A percentile compares a stretch with the other conserved stretches of the same genome.
Evolutionary conservation across 2,113 vertebrate genomes (phyloP).

Genomic region (Cephalopholis sonnerati): DNA sequence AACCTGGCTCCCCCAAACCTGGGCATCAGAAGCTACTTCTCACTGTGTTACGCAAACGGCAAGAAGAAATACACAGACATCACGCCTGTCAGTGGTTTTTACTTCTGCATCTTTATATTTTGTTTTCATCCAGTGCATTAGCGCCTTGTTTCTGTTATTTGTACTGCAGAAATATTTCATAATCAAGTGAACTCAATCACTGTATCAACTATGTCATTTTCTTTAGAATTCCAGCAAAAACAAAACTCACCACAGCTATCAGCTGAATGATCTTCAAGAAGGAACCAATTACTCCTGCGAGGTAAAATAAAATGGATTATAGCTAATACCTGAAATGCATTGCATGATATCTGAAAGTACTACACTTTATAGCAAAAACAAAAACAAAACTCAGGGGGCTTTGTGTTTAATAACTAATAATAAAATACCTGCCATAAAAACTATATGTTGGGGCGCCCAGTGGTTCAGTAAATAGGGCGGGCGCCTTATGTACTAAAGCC

Average conservation of each 20-base stretch:
- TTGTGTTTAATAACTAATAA: neutral
- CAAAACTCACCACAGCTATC: constrained; percentile 79
- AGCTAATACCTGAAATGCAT: neutral
- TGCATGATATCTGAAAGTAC: neutral
- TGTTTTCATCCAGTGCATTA: neutral
- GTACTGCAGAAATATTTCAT: neutral
- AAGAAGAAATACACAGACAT: constrained; percentile 73
- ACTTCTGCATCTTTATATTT: neutral
- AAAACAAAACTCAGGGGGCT: too few species aligned
- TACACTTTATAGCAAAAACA: neutral
- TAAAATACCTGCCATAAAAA: neutral
- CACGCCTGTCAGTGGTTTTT: constrained; percentile 71
- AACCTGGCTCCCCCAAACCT: constrained; percentile 84
- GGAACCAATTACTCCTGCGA: constrained; percentile 84
- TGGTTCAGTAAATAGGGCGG: too few species aligned
- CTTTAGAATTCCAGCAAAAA: constrained; percentile 75
- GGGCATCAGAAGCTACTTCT: constrained; percentile 83
- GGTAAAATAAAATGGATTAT: constrained; percentile 64
- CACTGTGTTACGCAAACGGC: constrained; percentile 72
- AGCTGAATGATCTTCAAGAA: constrained; percentile 70
- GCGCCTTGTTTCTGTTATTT: neutral
- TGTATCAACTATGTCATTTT: constrained; percentile 8
- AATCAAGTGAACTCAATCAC: neutral
- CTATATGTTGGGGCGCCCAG: too few species aligned
- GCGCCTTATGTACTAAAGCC: too few species aligned